Conservation (phyloP, 2,797 vertebrate species). For the Smutsia temminckii region DNA sequence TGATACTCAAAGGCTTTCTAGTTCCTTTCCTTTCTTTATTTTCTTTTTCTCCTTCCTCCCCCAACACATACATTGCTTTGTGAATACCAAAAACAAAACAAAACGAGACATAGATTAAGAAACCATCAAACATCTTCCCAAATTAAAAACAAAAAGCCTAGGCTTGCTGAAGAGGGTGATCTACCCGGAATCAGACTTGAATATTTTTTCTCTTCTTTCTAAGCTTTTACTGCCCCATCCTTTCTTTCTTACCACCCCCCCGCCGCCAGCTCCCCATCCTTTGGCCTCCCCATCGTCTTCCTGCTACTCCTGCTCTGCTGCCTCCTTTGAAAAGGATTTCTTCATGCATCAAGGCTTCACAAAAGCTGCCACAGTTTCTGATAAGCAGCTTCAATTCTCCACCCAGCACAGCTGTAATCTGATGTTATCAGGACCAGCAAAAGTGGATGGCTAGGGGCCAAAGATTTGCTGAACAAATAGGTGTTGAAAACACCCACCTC, state of each 20-base stretch:
- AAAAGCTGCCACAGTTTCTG: slow-evolving; percentile 32
- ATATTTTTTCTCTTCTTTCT: neutral
- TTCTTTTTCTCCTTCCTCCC: neutral
- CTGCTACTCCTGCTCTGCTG: neutral
- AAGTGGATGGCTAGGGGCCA: neutral
- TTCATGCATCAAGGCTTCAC: neutral
- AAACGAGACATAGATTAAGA: neutral
- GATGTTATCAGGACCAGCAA: slow-evolving; percentile 28
- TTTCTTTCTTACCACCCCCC: no score
- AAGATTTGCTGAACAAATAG: neutral
- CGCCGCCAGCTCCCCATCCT: accelerated
- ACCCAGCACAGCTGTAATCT: neutral
- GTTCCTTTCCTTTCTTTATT: neutral
- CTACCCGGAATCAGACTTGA: neutral
- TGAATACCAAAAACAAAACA: neutral
- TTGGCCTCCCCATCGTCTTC: neutral
- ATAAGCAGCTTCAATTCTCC: slow-evolving; percentile 54
- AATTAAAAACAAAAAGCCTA: neutral
- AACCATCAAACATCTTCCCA: neutral
- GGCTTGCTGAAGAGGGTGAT: neutral
- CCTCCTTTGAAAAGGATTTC: slow-evolving; percentile 29
- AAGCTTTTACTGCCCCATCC: neutral
- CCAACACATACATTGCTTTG: neutral
- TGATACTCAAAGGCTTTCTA: slow-evolving; percentile 25
- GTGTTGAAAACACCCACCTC: neutral